Evolutionary conservation across 2,888 invertebrate species (phyloP), one percentile per base, ranked within the genome.

Genomic region (Ectobius pallidus): DNA sequence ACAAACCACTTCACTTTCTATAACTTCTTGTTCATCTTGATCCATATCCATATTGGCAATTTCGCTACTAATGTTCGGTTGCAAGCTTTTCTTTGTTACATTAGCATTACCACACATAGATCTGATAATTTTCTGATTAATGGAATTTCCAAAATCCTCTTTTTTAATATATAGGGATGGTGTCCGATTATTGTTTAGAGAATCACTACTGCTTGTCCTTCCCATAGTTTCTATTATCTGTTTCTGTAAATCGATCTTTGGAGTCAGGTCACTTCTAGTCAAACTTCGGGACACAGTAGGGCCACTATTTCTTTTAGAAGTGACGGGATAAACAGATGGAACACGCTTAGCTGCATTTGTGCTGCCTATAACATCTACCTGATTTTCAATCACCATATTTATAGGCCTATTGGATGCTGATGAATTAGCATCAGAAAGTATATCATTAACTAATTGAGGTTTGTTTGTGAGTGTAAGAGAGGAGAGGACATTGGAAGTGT

Each of bases 1-100:
- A 32, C 73, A 72, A n/a, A 73, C 61, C n/a, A 63, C 44, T 30
- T 30, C 25, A 30, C 30, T 30, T 52, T 22, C 25, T n/a, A n/a
- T n/a, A n/a, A n/a, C n/a, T 22, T 20, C 14, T 11, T 25, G 20
- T 22, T 52, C 25, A 22, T 16, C 14, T 52, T 9, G 14, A 22
- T 52, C 25, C 3, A 14, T n/a, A 52, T 25, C 9, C 25, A 14
- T 52, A 52, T 1, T 7, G 3, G 25, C 52, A 22, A 22, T 52
- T 3, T n/a, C 52, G 22, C 25, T 25, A 52, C 22, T 25, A 25
- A 46, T 2, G 9, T 46, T n/a, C n/a, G 34, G 22, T 22, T 52
- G 52, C 11, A 52, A 22, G 14, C 3, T 52, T 30, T 58, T 58
- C 30, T 30, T 58, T 58, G 58, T 16, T 7, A 9, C 14, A 1